A percentile compares a stretch with the other conserved stretches of the same genome.
These are phyloP conservation scores for Melanotus villosus DNA, from an alignment of 2,888 invertebrate genomes.

Conservation along the genomic window DNA sequence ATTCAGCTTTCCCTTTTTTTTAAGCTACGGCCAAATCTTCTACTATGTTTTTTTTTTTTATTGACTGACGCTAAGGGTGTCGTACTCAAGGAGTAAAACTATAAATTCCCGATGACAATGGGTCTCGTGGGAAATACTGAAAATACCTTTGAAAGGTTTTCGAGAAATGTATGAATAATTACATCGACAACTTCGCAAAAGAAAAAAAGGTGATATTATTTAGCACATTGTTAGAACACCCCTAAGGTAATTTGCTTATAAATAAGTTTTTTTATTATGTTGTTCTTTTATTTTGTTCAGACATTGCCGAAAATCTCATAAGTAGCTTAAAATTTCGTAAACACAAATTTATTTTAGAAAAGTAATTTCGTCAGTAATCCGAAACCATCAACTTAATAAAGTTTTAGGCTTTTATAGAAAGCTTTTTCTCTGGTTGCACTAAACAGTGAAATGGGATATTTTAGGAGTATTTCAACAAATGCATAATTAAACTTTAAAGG, in stretches of 20 bases:
- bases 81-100: conserved; percentile 24
- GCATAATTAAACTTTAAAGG: background rate
- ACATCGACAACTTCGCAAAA: background rate
- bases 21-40: too few relatives aligned
- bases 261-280: too few relatives aligned
- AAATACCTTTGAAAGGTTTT: background rate
- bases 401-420: background rate
- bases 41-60: too few relatives aligned
- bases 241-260: too few relatives aligned
- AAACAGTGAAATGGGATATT: background rate
- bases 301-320: too few relatives aligned
- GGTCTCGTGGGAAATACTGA: conserved; percentile 1
- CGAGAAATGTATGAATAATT: background rate
- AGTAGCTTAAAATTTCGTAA: too few relatives aligned
- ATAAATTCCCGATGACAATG: conserved; percentile 19
- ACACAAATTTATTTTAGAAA: too few relatives aligned
- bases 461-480: conserved; percentile 12
- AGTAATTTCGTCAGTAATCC: too few relatives aligned
- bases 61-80: conserved; percentile 3
- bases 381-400: background rate
- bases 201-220: too few relatives aligned
- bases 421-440: background rate
- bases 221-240: too few relatives aligned
- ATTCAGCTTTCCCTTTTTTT: too few relatives aligned
- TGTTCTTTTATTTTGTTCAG: too few relatives aligned